These are phyloP conservation scores for Rhynchonycteris naso DNA, from an alignment of 2,797 vertebrate species.

Conservation along the genomic window DNA sequence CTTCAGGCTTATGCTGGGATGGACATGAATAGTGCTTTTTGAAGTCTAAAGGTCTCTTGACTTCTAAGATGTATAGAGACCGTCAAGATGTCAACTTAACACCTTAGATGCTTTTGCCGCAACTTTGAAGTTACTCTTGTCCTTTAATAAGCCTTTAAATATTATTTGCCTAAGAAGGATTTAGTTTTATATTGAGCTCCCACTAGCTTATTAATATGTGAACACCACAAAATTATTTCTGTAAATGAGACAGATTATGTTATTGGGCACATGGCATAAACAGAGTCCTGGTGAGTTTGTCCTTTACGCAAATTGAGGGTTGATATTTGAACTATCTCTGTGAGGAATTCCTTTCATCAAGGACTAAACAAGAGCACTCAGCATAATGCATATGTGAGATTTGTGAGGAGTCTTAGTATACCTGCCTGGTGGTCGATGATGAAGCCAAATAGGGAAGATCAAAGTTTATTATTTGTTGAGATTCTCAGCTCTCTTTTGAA, in stretches of 20 bases:
- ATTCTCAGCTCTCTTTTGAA: conserved; percentile 40
- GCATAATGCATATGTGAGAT: background rate
- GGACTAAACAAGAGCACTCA: conserved; percentile 3
- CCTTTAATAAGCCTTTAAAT: background rate
- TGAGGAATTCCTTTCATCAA: background rate
- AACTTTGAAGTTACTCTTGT: background rate
- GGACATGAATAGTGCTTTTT: background rate
- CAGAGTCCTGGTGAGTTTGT: background rate
- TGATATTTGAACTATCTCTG: background rate
- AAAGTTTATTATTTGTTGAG: background rate
- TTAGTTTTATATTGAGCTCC: background rate
- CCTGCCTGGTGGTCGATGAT: background rate
- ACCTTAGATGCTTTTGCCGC: background rate
- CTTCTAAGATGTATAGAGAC: background rate
- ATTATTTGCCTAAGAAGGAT: background rate
- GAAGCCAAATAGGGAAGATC: background rate
- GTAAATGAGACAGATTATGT: background rate
- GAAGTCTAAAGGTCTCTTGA: background rate
- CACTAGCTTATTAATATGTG: background rate
- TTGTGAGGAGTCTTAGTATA: background rate
- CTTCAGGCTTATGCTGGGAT: background rate
- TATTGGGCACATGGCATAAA: background rate
- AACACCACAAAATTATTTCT: background rate
- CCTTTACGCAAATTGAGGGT: background rate
- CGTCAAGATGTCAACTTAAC: background rate